phyloP scores from a whole-genome alignment of 2,113 vertebrate genomes.

The Microcebus ravelobensis region DNA sequence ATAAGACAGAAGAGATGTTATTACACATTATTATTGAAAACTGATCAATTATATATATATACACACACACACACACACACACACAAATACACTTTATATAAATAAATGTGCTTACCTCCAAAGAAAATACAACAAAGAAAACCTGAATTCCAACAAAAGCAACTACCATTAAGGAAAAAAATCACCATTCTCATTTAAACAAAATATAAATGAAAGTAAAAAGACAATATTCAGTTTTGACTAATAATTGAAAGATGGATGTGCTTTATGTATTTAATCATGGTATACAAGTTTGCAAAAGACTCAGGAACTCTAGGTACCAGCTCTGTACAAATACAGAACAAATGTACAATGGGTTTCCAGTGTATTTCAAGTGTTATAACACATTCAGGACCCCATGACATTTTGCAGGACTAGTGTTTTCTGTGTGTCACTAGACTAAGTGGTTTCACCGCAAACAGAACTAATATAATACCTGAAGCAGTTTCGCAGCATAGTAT shows the following conservation, averaged over 20 bases:
- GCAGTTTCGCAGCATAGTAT: slow-evolving; percentile 82
- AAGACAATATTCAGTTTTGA: neutral
- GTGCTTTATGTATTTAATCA: neutral
- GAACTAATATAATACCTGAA: slow-evolving; percentile 86
- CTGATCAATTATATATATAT: neutral
- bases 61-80: neutral
- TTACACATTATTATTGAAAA: neutral
- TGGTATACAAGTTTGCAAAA: neutral
- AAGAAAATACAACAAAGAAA: slow-evolving; percentile 41
- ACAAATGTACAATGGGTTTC: neutral
- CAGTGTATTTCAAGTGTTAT: neutral
- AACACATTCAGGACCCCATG: neutral
- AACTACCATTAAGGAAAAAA: neutral
- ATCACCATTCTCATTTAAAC: slow-evolving; percentile 22
- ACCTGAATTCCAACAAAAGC: slow-evolving; percentile 16
- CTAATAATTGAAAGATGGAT: neutral
- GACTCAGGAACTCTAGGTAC: neutral
- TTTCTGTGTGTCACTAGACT: neutral
- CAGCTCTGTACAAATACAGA: neutral
- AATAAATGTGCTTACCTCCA: neutral
- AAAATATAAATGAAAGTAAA: slow-evolving; percentile 52
- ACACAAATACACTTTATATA: neutral
- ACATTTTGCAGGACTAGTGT: slow-evolving; percentile 28
- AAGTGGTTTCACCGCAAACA: neutral
- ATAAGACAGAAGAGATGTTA: slow-evolving; percentile 57